These are phyloP conservation scores for Cephus pulcher DNA, from an alignment of 2,888 invertebrate species.

Conservation along the genomic window DNA sequence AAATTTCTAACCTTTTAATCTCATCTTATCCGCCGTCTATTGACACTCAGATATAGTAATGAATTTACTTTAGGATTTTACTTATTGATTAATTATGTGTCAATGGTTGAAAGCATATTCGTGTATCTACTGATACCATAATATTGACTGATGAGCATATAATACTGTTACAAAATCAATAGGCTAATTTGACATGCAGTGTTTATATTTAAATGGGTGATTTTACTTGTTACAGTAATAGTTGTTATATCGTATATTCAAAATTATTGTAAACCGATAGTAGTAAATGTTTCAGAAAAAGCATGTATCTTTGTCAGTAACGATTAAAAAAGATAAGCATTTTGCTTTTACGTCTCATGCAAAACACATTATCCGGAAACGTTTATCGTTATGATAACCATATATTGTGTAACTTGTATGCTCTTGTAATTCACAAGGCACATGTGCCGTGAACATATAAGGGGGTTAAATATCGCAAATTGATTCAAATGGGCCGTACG, in stretches of 20 bases:
- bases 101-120: not conserved
- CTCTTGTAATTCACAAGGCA: not conserved
- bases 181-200: not conserved
- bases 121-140: not conserved
- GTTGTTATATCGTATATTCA: not conserved
- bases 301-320: not conserved
- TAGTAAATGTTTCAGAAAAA: too few species aligned
- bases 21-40: not conserved
- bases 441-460: not conserved
- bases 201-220: not conserved
- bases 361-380: not conserved
- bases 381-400: not conserved
- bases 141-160: not conserved
- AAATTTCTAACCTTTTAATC: not conserved
- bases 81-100: not conserved
- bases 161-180: too few species aligned
- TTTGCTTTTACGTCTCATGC: not conserved
- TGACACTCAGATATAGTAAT: not conserved
- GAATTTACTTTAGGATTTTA: not conserved
- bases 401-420: not conserved
- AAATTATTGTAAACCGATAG: too few species aligned
- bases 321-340: not conserved
- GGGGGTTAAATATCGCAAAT: not conserved
- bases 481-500: not conserved
- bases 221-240: not conserved